These are phyloP conservation scores for Marmota flaviventris DNA, from an alignment of 2,113 vertebrate genomes.

Conservation along the genomic window DNA sequence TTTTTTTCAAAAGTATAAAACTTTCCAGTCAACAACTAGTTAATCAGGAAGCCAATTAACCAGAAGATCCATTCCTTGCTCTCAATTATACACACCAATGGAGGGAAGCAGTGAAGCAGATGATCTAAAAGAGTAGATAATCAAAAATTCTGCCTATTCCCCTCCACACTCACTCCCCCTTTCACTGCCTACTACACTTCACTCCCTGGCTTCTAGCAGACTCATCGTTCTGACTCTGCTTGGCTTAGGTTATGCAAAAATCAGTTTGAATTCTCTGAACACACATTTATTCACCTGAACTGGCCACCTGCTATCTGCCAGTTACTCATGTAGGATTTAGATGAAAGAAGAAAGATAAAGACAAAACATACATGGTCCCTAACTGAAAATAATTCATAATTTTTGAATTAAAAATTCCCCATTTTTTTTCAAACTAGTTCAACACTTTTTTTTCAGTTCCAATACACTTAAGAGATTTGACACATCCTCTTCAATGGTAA, in stretches of 20 bases:
- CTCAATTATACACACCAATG: conserved; percentile 74
- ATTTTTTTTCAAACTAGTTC: background rate
- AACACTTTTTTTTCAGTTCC: background rate
- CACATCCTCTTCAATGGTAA: background rate
- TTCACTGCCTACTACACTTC: conserved; percentile 11
- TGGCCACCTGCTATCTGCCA: background rate
- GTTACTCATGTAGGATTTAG: background rate
- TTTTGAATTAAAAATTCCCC: background rate
- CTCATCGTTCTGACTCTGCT: conserved; percentile 37
- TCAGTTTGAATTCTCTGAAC: conserved; percentile 6
- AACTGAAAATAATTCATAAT: conserved; percentile 30
- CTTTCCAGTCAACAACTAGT: conserved; percentile 61
- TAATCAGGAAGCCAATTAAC: conserved; percentile 78
- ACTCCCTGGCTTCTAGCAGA: background rate
- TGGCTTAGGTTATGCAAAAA: background rate
- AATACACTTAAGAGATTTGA: background rate
- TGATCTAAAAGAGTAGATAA: conserved; percentile 73
- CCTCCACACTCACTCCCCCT: background rate
- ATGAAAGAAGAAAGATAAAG: background rate
- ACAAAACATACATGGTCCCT: background rate
- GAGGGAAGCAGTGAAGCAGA: conserved; percentile 69
- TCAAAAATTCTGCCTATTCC: conserved; percentile 54
- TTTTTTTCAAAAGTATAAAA: background rate
- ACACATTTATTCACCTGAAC: conserved; percentile 31
- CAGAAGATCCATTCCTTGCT: conserved; percentile 69